Evolutionary conservation across 1,140 invertebrate species (phyloP), one percentile per base, ranked within the genome.

Genomic region (Phthorimaea operculella): DNA sequence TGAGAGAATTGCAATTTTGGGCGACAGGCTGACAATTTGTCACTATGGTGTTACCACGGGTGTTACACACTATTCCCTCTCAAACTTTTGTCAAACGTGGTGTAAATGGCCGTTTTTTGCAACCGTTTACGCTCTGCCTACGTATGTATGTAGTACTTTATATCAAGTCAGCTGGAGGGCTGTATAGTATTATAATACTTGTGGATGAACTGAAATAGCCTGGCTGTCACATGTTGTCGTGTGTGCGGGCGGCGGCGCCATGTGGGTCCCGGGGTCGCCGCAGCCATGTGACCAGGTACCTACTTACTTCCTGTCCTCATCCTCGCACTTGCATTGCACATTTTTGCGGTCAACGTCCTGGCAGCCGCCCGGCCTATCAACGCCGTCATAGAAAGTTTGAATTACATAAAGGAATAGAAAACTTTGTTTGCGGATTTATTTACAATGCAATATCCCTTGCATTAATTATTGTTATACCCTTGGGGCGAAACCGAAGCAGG

Each of bases 201-300:
- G 16, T 42, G 45, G 52, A 28, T 57, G 33, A 47, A 17, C 52
- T 63, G 52, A 58, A 62, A 62, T 58, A 63, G 54, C 52, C 50
- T 51, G 54, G 15, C 44, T 49, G 33, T 17, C 71, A 76, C 59
- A 68, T 76, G 73, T 71, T 68, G 51, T 55, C 62, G 65, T n/a
- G 65, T 69, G 61, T 66, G 64, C 70, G 56, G 53, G 59, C 62
- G 62, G 62, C 67, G 69, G 60, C 67, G 68, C 66, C n/a, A n/a
- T n/a, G 21, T 28, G 21, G 69, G 66, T 68, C 64, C 70, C 66
- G 65, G 53, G 60, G 56, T 28, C 21, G 50, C 51, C 52, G 54
- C 59, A 65, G 68, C 69, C 74, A 79, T 76, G 74, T 79, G 72
- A 68, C 63, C 74, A 76, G 74, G 66, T 74, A 76, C 60, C 49